Evolutionary conservation across 2,888 invertebrate species (phyloP).

Genomic region (Eulithis testata): DNA sequence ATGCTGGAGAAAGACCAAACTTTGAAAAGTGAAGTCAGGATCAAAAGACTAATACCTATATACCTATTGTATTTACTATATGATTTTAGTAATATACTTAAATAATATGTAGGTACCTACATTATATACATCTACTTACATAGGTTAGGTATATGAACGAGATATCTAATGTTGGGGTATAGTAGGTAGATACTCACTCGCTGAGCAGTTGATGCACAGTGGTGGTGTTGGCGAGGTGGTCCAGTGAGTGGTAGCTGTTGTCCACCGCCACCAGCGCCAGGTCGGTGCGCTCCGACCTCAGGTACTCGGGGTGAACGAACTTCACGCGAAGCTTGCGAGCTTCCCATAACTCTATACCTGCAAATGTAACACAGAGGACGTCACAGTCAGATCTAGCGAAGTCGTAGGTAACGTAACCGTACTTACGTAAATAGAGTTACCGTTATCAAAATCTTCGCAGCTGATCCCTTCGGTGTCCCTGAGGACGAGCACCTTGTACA

Average conservation of each 20-base stretch:
- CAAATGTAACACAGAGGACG: neutral
- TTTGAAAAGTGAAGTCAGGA: no score
- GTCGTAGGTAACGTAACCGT: no score
- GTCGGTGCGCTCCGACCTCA: constrained; percentile 32
- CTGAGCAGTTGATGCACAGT: constrained; percentile 27
- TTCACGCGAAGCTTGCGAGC: constrained; percentile 6
- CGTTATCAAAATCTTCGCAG: constrained; percentile 34
- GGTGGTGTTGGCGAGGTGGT: constrained; percentile 38
- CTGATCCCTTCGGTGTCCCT: constrained; percentile 15
- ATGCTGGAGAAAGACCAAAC: no score
- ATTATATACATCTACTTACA: no score
- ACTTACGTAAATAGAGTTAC: constrained; percentile 15
- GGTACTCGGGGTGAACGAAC: constrained; percentile 21
- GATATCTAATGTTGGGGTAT: no score
- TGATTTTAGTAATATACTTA: no score
- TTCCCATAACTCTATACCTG: neutral
- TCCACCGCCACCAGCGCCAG: constrained; percentile 37
- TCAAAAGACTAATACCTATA: no score
- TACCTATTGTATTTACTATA: no score
- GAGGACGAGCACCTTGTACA: constrained; percentile 26
- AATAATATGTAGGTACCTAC: no score
- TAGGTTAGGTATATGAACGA: no score
- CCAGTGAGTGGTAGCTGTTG: constrained; percentile 35
- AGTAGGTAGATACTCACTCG: constrained; percentile 22
- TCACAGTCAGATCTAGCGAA: neutral